A percentile compares a stretch with the other conserved stretches of the same genome.
Evolutionary conservation across 2,797 vertebrate genomes (phyloP).

Genomic region (Decapterus maruadsi): DNA sequence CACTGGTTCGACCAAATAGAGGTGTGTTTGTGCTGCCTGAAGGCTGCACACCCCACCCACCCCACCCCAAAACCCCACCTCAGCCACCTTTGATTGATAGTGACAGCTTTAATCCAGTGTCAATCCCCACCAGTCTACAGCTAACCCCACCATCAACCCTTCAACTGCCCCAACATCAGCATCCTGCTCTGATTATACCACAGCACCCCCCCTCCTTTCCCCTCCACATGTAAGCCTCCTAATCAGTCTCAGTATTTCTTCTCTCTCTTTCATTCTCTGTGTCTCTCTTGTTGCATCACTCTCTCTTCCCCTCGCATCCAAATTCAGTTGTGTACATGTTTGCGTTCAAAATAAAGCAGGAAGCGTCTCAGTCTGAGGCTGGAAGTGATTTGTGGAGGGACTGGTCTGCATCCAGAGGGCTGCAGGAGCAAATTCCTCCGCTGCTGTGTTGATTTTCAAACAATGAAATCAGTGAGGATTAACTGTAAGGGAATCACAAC

Average conservation of each 20-base stretch:
- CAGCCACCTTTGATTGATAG: conserved; percentile 57
- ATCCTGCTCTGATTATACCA: conserved; percentile 9
- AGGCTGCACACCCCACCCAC: conserved; percentile 55
- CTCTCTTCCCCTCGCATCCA: conserved; percentile 18
- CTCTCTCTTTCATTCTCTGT: background rate
- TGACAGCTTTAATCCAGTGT: conserved; percentile 69
- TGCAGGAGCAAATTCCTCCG: conserved; percentile 44
- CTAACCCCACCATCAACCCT: conserved; percentile 41
- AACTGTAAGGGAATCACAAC: conserved; percentile 14
- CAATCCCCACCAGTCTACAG: conserved; percentile 46
- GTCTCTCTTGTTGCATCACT: conserved; percentile 11
- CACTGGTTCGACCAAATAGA: conserved; percentile 28
- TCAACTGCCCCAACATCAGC: conserved; percentile 32
- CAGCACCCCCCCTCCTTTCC: rapidly evolving
- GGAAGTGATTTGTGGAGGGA: conserved; percentile 63
- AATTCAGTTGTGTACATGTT: conserved; percentile 46
- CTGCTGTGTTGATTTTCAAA: conserved; percentile 41
- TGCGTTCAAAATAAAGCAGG: conserved; percentile 55
- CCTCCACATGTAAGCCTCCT: conserved; percentile 14
- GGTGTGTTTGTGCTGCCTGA: conserved; percentile 65
- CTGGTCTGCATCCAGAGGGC: conserved; percentile 42
- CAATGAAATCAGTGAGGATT: conserved; percentile 31
- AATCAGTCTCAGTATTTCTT: conserved; percentile 6
- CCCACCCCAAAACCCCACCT: conserved; percentile 22
- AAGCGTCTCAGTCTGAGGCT: conserved; percentile 56